Evolutionary conservation across 2,888 invertebrate species (phyloP).

Genomic region (Galerucella calmariensis): DNA sequence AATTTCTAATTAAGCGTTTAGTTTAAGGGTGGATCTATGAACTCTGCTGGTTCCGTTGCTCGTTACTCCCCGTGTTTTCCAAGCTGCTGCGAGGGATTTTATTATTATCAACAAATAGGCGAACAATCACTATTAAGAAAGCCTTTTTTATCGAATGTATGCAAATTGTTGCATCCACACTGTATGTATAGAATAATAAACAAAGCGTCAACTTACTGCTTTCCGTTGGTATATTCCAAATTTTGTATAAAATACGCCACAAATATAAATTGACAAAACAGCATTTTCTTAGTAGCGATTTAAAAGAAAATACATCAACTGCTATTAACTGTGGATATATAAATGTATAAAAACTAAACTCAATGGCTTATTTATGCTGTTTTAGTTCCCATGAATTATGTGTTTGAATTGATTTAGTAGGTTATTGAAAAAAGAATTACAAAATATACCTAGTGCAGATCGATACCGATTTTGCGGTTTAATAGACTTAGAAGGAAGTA

Average conservation of each 20-base stretch:
- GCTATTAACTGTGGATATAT: neutral
- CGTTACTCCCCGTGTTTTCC: no score
- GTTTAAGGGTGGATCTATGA: no score
- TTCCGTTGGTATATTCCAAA: neutral
- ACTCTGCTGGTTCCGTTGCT: no score
- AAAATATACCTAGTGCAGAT: conserved; percentile 8
- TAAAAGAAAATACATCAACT: neutral
- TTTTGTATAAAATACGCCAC: neutral
- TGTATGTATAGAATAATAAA: neutral
- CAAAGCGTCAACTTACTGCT: neutral
- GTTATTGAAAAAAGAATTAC: conserved; percentile 4
- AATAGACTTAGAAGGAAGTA: conserved; percentile 4
- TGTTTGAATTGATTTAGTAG: conserved; percentile 7
- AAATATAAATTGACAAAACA: neutral
- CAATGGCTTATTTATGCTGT: conserved; percentile 22
- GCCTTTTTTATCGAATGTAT: no score
- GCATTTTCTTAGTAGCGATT: neutral
- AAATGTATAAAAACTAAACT: conserved; percentile 12
- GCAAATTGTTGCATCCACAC: no score
- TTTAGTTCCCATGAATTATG: neutral
- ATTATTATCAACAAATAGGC: no score
- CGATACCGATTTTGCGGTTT: conserved; percentile 26
- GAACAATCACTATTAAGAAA: no score
- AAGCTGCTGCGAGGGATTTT: no score
- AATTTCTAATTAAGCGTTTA: no score